Percentiles rank a stretch among this genome's conserved stretches.
These are phyloP conservation scores for Sigmodon hispidus DNA, from an alignment of 2,113 vertebrate species.

Conservation along the genomic window DNA sequence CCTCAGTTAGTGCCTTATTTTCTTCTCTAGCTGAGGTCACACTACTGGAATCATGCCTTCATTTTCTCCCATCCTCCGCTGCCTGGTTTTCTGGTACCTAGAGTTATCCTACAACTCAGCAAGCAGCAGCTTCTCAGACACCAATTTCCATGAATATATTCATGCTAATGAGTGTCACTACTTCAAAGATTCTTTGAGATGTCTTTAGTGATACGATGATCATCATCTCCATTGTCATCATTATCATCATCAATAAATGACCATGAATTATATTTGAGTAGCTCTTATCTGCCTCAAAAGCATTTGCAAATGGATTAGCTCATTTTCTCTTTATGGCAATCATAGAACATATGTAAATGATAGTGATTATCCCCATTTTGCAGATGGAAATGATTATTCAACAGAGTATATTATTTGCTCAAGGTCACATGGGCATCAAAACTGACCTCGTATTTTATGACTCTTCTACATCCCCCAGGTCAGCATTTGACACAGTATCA, in stretches of 20 bases:
- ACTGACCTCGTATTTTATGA: background rate
- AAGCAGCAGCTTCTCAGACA: background rate
- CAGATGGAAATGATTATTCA: background rate
- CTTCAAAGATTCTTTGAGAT: background rate
- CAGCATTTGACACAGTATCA: background rate
- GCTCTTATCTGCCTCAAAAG: slow-evolving; percentile 25
- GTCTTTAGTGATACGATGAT: background rate
- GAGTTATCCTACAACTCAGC: background rate
- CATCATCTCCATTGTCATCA: background rate
- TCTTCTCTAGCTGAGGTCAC: slow-evolving; percentile 9
- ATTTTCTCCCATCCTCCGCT: background rate
- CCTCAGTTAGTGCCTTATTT: background rate
- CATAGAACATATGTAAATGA: background rate
- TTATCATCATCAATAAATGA: slow-evolving; percentile 1
- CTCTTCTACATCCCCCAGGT: background rate
- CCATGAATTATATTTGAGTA: background rate
- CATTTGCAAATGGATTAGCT: background rate
- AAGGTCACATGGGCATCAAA: background rate
- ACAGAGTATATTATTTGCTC: background rate
- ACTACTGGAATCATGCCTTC: background rate
- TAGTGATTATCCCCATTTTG: background rate
- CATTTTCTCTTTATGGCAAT: background rate
- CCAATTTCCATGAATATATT: background rate
- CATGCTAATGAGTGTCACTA: background rate
- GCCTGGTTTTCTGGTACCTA: background rate